These are phyloP conservation scores for Caenorhabditis imperialis DNA, from an alignment of 2,888 invertebrate genomes.

Conservation along the genomic window DNA sequence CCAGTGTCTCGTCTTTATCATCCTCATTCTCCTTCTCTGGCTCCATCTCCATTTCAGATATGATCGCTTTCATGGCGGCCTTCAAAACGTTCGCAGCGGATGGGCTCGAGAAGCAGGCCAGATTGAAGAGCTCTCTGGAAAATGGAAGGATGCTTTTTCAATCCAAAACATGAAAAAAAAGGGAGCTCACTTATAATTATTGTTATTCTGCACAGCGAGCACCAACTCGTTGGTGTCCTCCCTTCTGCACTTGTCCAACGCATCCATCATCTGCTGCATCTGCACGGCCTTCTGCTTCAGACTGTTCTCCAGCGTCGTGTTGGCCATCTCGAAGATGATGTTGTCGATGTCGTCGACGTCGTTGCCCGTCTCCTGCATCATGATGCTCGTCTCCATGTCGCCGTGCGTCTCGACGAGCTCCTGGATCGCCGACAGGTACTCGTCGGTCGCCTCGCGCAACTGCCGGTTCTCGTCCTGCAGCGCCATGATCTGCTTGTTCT, in stretches of 20 bases:
- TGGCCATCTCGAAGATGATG: constrained; percentile 28
- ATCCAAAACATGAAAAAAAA: background rate
- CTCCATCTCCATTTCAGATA: background rate
- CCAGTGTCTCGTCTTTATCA: background rate
- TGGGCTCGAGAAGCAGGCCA: constrained; percentile 36
- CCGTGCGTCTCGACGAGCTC: constrained; percentile 42
- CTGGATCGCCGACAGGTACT: constrained; percentile 36
- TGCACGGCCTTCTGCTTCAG: constrained; percentile 26
- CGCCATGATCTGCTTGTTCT: constrained; percentile 57
- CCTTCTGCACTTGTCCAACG: constrained; percentile 13
- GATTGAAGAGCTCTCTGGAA: constrained; percentile 44
- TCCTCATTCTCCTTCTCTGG: background rate
- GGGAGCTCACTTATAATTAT: constrained; percentile 34
- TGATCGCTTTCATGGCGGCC: constrained; percentile 11
- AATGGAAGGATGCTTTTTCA: background rate
- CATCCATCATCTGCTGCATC: constrained; percentile 35
- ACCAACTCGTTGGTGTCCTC: constrained; percentile 21
- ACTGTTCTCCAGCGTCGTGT: constrained; percentile 13
- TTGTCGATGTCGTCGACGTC: constrained; percentile 34
- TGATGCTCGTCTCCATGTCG: constrained; percentile 26
- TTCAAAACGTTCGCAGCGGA: constrained; percentile 14
- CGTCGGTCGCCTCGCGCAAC: constrained; percentile 44
- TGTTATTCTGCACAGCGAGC: constrained; percentile 30
- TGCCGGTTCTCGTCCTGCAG: constrained; percentile 53
- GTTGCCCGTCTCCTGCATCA: constrained; percentile 11